Evolutionary conservation across 2,888 invertebrate genomes (phyloP).

Genomic region (Tachina fera): DNA sequence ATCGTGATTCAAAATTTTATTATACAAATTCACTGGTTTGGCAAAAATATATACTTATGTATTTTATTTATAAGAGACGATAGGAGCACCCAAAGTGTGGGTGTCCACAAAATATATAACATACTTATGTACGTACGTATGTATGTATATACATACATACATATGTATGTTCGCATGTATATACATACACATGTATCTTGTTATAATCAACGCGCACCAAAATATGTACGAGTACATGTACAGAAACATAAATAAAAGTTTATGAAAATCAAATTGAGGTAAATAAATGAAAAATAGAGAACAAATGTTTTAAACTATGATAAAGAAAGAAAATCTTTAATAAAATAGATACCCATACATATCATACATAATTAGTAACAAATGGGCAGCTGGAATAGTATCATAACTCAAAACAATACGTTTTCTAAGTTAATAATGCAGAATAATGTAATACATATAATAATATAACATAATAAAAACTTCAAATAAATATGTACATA

Average conservation of each 20-base stretch:
- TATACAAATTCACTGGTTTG: conserved; percentile 45
- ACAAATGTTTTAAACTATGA: conserved; percentile 54
- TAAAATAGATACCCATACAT: not conserved
- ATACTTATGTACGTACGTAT: too few species aligned
- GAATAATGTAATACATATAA: too few species aligned
- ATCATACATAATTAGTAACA: not conserved
- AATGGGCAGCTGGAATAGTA: conserved; percentile 50
- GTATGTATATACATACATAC: not conserved
- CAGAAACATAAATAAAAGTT: conserved; percentile 6
- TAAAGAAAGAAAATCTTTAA: not conserved
- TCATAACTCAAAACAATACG: too few species aligned
- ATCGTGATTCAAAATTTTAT: conserved; percentile 27
- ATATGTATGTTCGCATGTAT: not conserved
- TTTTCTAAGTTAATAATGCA: too few species aligned
- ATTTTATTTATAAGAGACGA: conserved; percentile 5
- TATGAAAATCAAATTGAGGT: conserved; percentile 38
- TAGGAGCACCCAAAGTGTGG: conserved; percentile 38
- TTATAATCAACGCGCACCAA: not conserved
- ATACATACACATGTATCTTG: not conserved
- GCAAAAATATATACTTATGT: conserved; percentile 50
- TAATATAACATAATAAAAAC: too few species aligned
- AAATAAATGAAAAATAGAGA: conserved; percentile 58
- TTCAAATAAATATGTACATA: too few species aligned
- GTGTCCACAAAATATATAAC: conserved; percentile 31
- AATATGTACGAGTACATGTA: not conserved